Evolutionary conservation across 2,888 invertebrate genomes (phyloP).

Genomic region (Rambutsinella grinnellia): DNA sequence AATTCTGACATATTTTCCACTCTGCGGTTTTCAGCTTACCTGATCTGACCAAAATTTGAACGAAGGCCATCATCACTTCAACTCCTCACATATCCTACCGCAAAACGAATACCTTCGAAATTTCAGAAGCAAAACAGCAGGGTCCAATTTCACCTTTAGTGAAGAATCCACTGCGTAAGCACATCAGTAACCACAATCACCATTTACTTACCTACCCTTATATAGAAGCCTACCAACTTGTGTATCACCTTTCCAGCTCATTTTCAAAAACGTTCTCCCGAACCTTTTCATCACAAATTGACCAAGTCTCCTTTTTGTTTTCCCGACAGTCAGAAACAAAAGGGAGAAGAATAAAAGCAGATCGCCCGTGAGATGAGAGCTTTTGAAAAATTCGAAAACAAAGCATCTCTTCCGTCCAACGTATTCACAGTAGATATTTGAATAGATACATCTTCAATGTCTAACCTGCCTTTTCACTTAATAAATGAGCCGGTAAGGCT

Average conservation of each 20-base stretch:
- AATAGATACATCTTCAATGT: too few relatives aligned
- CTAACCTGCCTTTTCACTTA: too few relatives aligned
- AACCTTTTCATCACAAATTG: constrained; percentile 48
- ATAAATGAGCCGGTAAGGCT: too few relatives aligned
- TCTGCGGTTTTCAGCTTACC: neutral
- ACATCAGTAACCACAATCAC: too few relatives aligned
- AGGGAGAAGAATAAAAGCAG: constrained; percentile 18
- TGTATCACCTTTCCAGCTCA: too few relatives aligned
- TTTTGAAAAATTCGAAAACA: too few relatives aligned
- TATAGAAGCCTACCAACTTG: too few relatives aligned
- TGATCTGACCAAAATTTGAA: too few relatives aligned
- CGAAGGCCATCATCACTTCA: neutral
- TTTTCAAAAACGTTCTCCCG: constrained; percentile 27
- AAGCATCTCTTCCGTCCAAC: too few relatives aligned
- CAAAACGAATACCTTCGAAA: constrained; percentile 2
- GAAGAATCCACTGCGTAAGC: neutral
- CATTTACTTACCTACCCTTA: too few relatives aligned
- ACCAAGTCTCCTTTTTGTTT: constrained; percentile 27
- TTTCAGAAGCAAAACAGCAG: constrained; percentile 26
- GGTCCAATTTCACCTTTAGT: constrained; percentile 11
- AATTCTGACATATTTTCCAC: constrained; percentile 9
- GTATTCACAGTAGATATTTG: too few relatives aligned
- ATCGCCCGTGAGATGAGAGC: constrained; percentile 49
- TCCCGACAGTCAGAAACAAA: constrained; percentile 42
- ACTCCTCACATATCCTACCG: neutral